Evolutionary conservation across 2,797 vertebrate genomes (phyloP).

Genomic region (Argya squamiceps): DNA sequence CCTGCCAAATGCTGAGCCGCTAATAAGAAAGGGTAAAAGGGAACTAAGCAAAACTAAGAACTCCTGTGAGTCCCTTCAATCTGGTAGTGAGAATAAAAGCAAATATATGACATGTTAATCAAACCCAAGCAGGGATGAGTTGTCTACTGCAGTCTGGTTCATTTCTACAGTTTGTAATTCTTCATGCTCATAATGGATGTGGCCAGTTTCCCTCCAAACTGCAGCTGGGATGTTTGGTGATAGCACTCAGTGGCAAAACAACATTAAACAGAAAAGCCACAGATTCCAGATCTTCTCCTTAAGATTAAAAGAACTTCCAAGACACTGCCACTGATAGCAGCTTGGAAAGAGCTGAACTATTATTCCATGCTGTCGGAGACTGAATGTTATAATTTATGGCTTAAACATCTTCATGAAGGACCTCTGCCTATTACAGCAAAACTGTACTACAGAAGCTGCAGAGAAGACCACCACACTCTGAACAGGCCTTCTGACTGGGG

Average conservation of each 20-base stretch:
- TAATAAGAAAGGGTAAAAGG: neutral
- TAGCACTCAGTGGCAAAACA: neutral
- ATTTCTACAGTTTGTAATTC: neutral
- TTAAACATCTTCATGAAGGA: neutral
- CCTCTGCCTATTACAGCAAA: neutral
- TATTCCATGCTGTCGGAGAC: neutral
- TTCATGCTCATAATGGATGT: fast-evolving
- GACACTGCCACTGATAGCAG: neutral
- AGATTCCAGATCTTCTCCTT: neutral
- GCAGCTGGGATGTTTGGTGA: neutral
- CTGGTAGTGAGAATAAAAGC: neutral
- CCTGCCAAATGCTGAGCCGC: neutral
- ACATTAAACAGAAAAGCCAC: neutral
- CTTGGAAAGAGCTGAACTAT: neutral
- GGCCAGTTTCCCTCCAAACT: neutral
- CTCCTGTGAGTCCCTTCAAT: neutral
- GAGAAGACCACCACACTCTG: neutral
- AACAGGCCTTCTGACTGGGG: too few species aligned
- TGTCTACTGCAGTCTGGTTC: neutral
- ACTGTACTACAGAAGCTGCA: neutral
- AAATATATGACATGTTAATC: neutral
- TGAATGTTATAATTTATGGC: neutral
- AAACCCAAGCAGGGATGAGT: neutral
- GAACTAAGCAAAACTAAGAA: neutral
- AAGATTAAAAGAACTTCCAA: neutral